Percentiles rank a stretch among this genome's conserved stretches.
Conservation (phyloP, 2,797 vertebrate genomes). For the Podarcis siculus region DNA sequence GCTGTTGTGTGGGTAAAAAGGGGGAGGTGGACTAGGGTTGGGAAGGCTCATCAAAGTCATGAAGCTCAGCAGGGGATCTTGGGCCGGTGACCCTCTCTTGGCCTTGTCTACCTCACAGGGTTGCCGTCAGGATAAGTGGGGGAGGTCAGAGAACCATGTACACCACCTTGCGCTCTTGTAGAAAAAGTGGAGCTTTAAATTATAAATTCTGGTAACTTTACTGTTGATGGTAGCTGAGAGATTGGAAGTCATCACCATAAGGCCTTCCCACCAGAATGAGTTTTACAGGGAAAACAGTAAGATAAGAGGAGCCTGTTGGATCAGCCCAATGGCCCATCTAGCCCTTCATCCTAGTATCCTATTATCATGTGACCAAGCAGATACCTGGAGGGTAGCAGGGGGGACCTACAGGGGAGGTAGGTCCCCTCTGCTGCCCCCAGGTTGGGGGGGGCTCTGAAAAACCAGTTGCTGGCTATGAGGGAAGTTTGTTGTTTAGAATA, state of each 20-base stretch:
- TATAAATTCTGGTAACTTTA: not conserved
- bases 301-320: too few relatives aligned
- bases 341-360: too few relatives aligned
- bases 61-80: not conserved
- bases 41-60: too few relatives aligned
- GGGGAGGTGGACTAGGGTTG: too few relatives aligned
- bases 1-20: not conserved
- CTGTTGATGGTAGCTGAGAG: not conserved
- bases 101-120: not conserved
- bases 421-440: too few relatives aligned
- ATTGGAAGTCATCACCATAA: not conserved
- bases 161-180: not conserved
- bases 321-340: too few relatives aligned
- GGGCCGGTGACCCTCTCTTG: not conserved
- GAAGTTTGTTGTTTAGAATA: not conserved
- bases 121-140: not conserved
- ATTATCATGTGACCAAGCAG: too few relatives aligned
- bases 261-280: not conserved
- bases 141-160: not conserved
- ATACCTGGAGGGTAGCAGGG: too few relatives aligned
- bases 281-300: not conserved
- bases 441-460: not conserved
- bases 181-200: too few relatives aligned
- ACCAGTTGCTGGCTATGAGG: not conserved
- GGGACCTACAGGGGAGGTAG: too few relatives aligned